Evolutionary conservation across 2,888 invertebrate genomes (phyloP).

Genomic region (Erannis defoliaria): DNA sequence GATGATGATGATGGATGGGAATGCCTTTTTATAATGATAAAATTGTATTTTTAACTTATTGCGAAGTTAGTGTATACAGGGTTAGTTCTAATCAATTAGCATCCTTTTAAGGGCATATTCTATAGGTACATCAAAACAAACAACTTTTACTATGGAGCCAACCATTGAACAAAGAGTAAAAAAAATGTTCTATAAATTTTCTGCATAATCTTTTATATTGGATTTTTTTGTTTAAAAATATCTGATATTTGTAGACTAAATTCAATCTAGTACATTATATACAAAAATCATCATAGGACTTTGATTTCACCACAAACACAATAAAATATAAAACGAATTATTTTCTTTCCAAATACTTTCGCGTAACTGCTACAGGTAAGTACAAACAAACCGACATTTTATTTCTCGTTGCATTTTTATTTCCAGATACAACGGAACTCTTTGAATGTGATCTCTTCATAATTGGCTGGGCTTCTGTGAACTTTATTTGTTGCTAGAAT

Average conservation of each 20-base stretch:
- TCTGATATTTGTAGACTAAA: too few relatives aligned
- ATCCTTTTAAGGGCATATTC: too few relatives aligned
- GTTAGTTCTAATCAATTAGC: too few relatives aligned
- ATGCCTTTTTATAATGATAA: too few relatives aligned
- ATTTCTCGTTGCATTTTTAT: slow-evolving; percentile 18
- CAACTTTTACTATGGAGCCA: not conserved
- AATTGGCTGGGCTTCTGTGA: slow-evolving; percentile 28
- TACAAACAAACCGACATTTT: slow-evolving; percentile 5
- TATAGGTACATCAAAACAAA: too few relatives aligned
- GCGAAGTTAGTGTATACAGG: too few relatives aligned
- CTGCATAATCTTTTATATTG: too few relatives aligned
- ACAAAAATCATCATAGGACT: not conserved
- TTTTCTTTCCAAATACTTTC: not conserved
- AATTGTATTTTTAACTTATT: too few relatives aligned
- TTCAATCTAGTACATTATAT: too few relatives aligned
- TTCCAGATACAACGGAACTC: slow-evolving; percentile 18
- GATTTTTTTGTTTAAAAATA: too few relatives aligned
- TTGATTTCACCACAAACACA: not conserved
- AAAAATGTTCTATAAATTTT: too few relatives aligned
- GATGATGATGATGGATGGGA: too few relatives aligned
- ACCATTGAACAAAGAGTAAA: not conserved
- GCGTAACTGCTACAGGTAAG: not conserved
- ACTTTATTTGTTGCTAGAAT: slow-evolving; percentile 18
- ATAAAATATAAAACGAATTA: not conserved
- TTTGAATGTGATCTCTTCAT: slow-evolving; percentile 24